These are phyloP conservation scores for Heliconius melpomene DNA, from an alignment of 1,140 invertebrate species.

Conservation along the genomic window DNA sequence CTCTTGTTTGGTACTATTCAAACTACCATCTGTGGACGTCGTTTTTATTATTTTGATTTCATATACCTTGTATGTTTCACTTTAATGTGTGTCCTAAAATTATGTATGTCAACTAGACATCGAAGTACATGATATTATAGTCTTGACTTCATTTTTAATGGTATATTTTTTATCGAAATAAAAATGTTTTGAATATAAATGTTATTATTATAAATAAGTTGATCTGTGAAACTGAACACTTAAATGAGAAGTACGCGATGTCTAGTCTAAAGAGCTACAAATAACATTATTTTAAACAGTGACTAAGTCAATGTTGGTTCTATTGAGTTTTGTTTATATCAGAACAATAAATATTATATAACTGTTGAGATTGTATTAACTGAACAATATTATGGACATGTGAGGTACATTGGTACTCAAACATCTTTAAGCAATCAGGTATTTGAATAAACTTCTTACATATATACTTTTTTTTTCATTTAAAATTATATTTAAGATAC, in stretches of 20 bases:
- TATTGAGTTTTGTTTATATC: conserved; percentile 31
- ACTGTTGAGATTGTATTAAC: conserved; percentile 24
- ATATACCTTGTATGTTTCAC: not conserved
- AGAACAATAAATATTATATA: conserved; percentile 12
- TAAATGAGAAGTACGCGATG: not conserved
- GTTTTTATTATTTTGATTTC: not conserved
- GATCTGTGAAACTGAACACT: not conserved
- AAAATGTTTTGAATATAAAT: not conserved
- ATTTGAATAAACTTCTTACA: conserved; percentile 35
- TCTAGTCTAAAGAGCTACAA: not conserved
- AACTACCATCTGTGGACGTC: no score
- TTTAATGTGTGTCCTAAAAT: not conserved
- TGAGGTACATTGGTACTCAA: conserved; percentile 24
- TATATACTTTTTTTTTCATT: not conserved
- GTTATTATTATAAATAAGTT: not conserved
- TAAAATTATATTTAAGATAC: not conserved
- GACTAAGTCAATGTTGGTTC: conserved; percentile 27
- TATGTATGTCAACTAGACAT: not conserved
- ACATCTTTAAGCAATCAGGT: conserved; percentile 35
- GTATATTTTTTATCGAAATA: not conserved
- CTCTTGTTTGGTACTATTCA: no score
- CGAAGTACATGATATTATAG: not conserved
- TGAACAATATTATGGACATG: not conserved
- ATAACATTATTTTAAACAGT: conserved; percentile 1
- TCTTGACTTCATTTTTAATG: not conserved